phyloP scores from a whole-genome alignment of 2,888 invertebrate species.

The Capitulum mitella region DNA sequence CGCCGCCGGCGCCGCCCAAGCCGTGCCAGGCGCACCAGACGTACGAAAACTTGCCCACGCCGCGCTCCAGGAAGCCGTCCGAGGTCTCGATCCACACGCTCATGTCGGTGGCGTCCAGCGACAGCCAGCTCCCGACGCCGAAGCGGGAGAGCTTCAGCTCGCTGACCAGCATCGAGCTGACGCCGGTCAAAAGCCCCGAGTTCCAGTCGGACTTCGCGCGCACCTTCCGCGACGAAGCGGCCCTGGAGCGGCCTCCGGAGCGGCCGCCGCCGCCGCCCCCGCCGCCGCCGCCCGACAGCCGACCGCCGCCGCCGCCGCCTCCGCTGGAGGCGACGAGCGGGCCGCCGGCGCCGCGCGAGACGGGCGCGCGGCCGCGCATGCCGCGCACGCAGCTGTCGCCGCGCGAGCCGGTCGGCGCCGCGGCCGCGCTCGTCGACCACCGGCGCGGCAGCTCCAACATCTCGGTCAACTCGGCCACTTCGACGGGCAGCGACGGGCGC shows the following conservation, averaged over 20 bases:
- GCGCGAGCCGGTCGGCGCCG: neutral
- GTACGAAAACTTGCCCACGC: conserved; percentile 14
- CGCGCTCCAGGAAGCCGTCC: neutral
- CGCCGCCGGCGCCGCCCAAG: neutral
- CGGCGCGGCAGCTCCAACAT: conserved; percentile 33
- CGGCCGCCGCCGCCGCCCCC: neutral
- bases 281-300: neutral
- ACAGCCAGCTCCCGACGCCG: neutral
- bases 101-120: neutral
- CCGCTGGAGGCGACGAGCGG: neutral
- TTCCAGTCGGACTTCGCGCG: conserved; percentile 18
- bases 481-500: conserved; percentile 32
- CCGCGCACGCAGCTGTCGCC: conserved; percentile 9
- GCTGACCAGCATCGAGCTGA: conserved; percentile 1
- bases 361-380: neutral
- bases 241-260: neutral
- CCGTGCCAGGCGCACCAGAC: neutral
- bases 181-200: neutral
- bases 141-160: conserved; percentile 20
- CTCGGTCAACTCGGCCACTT: conserved; percentile 33
- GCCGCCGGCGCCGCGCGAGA: neutral
- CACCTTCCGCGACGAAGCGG: neutral
- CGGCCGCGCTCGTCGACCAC: conserved; percentile 1
- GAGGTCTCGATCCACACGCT: conserved; percentile 8
- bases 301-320: neutral